A percentile compares a stretch with the other conserved stretches of the same genome.
phyloP scores from a whole-genome alignment of 2,113 vertebrate species.

The Oreochromis spilurus region DNA sequence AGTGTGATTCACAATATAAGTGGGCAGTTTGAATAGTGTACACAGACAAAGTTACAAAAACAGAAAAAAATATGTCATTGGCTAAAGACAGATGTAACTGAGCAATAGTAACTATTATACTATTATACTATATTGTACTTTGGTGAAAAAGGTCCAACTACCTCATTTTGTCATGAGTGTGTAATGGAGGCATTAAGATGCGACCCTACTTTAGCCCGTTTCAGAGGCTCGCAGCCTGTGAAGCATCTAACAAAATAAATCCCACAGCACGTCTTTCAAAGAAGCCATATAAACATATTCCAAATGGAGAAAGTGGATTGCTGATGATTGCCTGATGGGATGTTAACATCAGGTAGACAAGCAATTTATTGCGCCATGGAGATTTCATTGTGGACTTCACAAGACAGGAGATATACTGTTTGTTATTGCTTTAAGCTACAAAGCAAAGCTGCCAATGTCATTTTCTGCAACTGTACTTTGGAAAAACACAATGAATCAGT shows the following conservation, averaged over 20 bases:
- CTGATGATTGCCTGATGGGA: conserved; percentile 50
- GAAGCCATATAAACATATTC: conserved; percentile 47
- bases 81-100: neutral
- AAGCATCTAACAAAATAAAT: conserved; percentile 49
- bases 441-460: conserved; percentile 38
- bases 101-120: neutral
- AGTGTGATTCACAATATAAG: neutral
- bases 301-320: conserved; percentile 16
- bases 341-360: conserved; percentile 54
- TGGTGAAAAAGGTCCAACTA: neutral
- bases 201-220: neutral
- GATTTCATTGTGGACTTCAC: conserved; percentile 42
- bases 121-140: neutral
- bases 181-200: conserved; percentile 17
- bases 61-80: neutral
- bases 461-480: conserved; percentile 50
- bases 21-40: neutral
- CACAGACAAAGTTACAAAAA: neutral
- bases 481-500: conserved; percentile 50
- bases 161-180: conserved; percentile 5
- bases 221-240: neutral
- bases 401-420: conserved; percentile 15
- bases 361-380: conserved; percentile 38
- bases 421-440: conserved; percentile 50
- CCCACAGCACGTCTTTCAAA: conserved; percentile 8